Conservation (phyloP, 2,888 invertebrate genomes). For the Achlya flavicornis region DNA sequence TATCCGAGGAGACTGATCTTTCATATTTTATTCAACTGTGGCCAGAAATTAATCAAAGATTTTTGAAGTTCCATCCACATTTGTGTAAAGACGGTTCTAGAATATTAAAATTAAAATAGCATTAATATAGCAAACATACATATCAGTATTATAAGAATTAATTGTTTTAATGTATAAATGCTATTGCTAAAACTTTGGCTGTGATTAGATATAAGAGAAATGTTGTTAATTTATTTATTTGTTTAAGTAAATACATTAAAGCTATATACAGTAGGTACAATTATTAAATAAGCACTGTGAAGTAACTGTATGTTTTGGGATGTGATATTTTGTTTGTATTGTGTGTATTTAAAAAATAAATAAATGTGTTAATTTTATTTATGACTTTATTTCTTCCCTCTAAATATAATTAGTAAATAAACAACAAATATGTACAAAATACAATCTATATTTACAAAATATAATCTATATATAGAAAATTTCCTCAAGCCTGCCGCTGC, state of each 20-base stretch:
- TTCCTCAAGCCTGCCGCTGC: no score
- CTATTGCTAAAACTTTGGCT: slow-evolving; percentile 28
- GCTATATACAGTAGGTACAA: neutral
- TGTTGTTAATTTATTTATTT: slow-evolving; percentile 3
- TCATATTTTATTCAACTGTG: neutral
- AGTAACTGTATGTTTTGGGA: neutral
- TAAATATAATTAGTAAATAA: no score
- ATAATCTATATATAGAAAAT: no score
- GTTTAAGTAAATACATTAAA: neutral
- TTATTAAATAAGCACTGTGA: neutral
- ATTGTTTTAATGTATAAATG: neutral
- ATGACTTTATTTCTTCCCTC: neutral
- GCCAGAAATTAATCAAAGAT: neutral
- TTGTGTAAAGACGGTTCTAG: no score
- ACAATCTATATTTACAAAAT: no score
- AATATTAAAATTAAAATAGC: neutral
- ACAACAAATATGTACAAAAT: no score
- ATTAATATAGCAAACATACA: neutral
- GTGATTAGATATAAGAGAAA: slow-evolving; percentile 10
- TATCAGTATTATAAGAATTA: slow-evolving; percentile 8
- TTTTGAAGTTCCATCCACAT: neutral
- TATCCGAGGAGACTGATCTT: neutral
- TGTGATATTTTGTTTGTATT: slow-evolving; percentile 20
- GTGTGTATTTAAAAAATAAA: slow-evolving; percentile 6
- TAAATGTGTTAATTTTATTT: slow-evolving; percentile 11